Evolutionary conservation across 2,797 vertebrate species (phyloP).

Genomic region (Crenuchus spilurus): DNA sequence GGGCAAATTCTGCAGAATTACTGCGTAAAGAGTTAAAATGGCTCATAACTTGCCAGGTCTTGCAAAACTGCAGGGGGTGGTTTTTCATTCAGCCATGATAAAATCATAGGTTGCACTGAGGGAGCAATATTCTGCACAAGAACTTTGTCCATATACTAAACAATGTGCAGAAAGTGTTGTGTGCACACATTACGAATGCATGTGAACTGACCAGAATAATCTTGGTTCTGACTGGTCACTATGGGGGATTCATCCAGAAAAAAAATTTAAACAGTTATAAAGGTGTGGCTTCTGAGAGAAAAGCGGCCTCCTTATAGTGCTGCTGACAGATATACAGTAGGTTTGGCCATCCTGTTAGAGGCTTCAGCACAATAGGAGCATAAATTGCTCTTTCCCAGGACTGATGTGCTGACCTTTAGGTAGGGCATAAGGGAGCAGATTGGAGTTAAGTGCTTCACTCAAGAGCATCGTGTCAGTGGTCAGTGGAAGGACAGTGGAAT

Average conservation of each 20-base stretch:
- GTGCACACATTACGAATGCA: background rate
- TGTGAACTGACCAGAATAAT: background rate
- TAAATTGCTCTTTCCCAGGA: background rate
- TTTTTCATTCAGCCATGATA: background rate
- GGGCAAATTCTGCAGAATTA: too few species aligned
- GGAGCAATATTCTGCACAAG: too few species aligned
- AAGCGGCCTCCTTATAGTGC: background rate
- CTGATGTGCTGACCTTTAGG: background rate
- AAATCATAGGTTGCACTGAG: background rate
- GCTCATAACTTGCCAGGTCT: background rate
- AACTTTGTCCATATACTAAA: too few species aligned
- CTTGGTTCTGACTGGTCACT: background rate
- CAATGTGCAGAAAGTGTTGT: too few species aligned
- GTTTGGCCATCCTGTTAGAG: background rate
- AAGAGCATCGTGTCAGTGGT: background rate
- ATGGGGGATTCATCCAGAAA: background rate
- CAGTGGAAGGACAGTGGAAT: background rate
- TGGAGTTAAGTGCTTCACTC: slow-evolving; percentile 1
- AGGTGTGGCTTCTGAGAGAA: background rate
- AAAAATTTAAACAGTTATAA: background rate
- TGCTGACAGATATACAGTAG: background rate
- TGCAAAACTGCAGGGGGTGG: background rate
- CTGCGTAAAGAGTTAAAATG: background rate
- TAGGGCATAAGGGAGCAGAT: background rate
- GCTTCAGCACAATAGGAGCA: background rate